phyloP scores from a whole-genome alignment of 2,888 invertebrate genomes.

The Cataglyphis altisquamis region DNA sequence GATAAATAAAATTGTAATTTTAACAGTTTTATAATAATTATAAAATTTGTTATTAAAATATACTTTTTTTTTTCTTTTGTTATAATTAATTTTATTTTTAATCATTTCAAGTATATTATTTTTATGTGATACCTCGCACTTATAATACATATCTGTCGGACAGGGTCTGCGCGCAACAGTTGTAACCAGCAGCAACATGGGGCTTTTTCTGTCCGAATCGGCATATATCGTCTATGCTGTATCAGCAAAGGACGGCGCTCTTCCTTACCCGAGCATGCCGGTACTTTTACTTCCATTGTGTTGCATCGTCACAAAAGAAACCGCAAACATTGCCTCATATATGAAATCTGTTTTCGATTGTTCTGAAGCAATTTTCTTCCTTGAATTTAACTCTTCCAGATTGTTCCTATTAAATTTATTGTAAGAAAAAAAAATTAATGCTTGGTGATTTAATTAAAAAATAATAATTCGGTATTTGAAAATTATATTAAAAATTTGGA shows the following conservation, averaged over 20 bases:
- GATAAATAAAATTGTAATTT: background rate
- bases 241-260: slow-evolving; percentile 81
- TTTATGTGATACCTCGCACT: background rate
- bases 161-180: slow-evolving; percentile 83
- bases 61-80: background rate
- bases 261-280: slow-evolving; percentile 84
- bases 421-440: background rate
- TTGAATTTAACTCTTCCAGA: background rate
- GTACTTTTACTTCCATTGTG: slow-evolving; percentile 70
- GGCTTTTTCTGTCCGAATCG: slow-evolving; percentile 82
- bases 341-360: background rate
- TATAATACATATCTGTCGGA: slow-evolving; percentile 13
- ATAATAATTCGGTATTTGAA: background rate
- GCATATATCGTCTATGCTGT: slow-evolving; percentile 85
- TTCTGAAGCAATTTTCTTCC: background rate
- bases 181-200: slow-evolving; percentile 81
- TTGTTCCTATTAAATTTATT: background rate
- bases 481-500: background rate
- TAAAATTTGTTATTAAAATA: background rate
- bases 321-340: slow-evolving; percentile 20
- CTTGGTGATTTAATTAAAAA: background rate
- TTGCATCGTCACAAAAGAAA: slow-evolving; percentile 43
- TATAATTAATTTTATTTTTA: background rate
- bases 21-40: background rate
- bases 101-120: background rate